Conservation (phyloP, 2,113 vertebrate genomes). For the Australoheros scitulus region DNA sequence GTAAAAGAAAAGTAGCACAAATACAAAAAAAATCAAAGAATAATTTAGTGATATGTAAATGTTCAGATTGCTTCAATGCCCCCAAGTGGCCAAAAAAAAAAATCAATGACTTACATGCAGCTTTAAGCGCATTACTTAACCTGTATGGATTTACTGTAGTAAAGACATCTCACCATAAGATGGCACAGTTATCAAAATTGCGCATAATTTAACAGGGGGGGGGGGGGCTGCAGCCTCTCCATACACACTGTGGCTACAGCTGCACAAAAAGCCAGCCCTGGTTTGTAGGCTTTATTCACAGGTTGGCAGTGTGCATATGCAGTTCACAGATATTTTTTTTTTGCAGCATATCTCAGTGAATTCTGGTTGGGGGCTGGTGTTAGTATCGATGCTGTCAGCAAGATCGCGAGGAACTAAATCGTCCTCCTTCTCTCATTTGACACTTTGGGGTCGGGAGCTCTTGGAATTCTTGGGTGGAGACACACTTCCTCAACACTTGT, state of each 20-base stretch:
- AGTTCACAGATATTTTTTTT: background rate
- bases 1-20: background rate
- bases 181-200: background rate
- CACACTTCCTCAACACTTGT: conserved; percentile 52
- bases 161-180: conserved; percentile 26
- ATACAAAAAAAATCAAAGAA: background rate
- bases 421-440: conserved; percentile 22
- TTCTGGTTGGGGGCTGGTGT: background rate
- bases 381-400: conserved; percentile 7
- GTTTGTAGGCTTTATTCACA: background rate
- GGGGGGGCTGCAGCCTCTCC: background rate
- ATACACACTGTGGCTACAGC: background rate
- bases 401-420: conserved; percentile 1
- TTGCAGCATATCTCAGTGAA: background rate
- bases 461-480: conserved; percentile 63
- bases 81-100: conserved; percentile 14
- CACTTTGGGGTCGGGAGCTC: conserved; percentile 30
- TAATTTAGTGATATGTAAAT: background rate
- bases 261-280: background rate
- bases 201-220: background rate
- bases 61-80: conserved; percentile 10
- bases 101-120: background rate
- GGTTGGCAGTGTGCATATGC: background rate
- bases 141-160: conserved; percentile 19
- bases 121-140: background rate